Evolutionary conservation across 2,113 vertebrate genomes (phyloP).

Genomic region (Upupa epops): DNA sequence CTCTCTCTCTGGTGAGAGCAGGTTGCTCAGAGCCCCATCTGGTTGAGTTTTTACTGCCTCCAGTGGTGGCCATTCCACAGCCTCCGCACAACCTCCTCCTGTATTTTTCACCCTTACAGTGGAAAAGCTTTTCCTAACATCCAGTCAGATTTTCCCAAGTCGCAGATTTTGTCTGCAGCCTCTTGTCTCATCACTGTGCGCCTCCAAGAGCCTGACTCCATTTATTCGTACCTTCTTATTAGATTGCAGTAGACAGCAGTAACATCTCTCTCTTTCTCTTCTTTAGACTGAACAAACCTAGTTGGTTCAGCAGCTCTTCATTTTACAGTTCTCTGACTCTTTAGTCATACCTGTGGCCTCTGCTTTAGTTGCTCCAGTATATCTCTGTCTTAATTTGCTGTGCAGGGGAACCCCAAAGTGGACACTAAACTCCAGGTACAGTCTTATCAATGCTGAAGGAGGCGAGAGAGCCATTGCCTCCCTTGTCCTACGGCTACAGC

Average conservation of each 20-base stretch:
- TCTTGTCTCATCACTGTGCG: neutral
- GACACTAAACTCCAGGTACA: neutral
- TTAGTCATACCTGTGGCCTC: neutral
- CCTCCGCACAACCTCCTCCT: neutral
- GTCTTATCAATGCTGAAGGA: neutral
- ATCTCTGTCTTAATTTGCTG: neutral
- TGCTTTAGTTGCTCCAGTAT: neutral
- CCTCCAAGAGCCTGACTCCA: neutral
- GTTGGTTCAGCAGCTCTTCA: neutral
- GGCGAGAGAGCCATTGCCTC: neutral
- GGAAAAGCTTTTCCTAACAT: neutral
- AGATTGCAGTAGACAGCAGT: neutral
- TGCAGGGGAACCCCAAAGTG: neutral
- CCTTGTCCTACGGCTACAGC: neutral
- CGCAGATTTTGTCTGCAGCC: neutral
- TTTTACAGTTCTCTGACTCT: accelerated
- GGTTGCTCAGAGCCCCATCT: neutral
- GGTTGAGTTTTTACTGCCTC: neutral
- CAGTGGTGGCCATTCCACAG: neutral
- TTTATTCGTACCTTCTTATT: neutral
- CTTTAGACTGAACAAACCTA: neutral
- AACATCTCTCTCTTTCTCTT: neutral
- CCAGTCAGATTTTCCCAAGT: accelerated
- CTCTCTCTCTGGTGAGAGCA: neutral
- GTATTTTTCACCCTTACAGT: neutral